Conservation (phyloP, 1,140 invertebrate genomes). For the Drosophila baimaii region DNA sequence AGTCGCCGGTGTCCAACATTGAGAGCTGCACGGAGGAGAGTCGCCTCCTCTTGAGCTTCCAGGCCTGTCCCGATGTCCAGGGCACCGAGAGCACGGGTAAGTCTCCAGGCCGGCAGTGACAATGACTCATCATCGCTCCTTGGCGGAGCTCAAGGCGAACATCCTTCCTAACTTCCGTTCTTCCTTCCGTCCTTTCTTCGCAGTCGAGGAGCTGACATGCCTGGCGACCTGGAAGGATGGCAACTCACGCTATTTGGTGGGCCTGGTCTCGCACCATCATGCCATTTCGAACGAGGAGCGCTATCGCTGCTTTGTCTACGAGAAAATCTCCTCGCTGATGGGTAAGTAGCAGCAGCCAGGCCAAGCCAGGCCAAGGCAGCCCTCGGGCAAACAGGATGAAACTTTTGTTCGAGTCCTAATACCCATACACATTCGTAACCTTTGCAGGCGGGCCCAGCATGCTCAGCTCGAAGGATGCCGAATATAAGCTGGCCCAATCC, state of each 20-base stretch:
- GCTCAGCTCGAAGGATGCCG: constrained; percentile 85
- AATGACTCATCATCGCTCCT: constrained; percentile 35
- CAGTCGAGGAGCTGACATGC: constrained; percentile 94
- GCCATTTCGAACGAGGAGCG: constrained; percentile 95
- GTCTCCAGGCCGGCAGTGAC: constrained; percentile 31
- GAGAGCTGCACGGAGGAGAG: constrained; percentile 96
- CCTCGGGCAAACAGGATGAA: constrained; percentile 51
- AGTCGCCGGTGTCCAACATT: constrained; percentile 92
- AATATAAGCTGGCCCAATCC: constrained; percentile 93
- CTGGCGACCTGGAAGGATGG: constrained; percentile 95
- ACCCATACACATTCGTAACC: constrained; percentile 38
- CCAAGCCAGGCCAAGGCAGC: constrained; percentile 23
- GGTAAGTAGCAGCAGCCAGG: constrained; percentile 55
- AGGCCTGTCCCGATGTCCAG: constrained; percentile 95
- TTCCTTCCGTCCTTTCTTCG: constrained; percentile 52
- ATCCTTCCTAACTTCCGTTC: constrained; percentile 34
- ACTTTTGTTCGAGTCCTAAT: constrained; percentile 55
- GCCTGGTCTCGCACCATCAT: constrained; percentile 90
- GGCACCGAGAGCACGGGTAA: constrained; percentile 93
- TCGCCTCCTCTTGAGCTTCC: constrained; percentile 93
- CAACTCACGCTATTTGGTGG: constrained; percentile 93
- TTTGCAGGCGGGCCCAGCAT: constrained; percentile 72
- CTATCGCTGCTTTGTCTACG: constrained; percentile 96
- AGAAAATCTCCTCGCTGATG: constrained; percentile 87
- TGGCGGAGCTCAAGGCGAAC: constrained; percentile 48